These are phyloP conservation scores for Tetheella fluctuosa DNA, from an alignment of 2,888 invertebrate species.

Conservation along the genomic window DNA sequence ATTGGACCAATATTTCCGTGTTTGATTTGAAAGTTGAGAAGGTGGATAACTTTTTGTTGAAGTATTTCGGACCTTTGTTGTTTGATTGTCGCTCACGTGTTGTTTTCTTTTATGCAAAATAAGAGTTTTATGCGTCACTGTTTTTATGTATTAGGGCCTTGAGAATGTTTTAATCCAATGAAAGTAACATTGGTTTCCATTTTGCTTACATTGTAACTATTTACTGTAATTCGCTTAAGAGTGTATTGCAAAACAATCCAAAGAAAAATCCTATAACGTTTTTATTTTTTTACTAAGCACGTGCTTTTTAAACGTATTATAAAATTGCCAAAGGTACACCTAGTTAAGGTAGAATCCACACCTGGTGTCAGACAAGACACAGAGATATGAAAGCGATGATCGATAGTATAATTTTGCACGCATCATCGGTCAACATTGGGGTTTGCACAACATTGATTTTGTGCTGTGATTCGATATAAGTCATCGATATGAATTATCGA, in stretches of 20 bases:
- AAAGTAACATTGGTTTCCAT: not conserved
- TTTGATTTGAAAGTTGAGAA: constrained; percentile 55
- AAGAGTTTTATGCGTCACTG: not conserved
- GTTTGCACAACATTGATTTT: constrained; percentile 65
- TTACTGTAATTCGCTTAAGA: too few species aligned
- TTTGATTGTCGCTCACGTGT: constrained; percentile 18
- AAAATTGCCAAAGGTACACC: constrained; percentile 52
- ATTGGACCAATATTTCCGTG: constrained; percentile 37
- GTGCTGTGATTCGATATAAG: constrained; percentile 31
- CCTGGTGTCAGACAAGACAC: constrained; percentile 32
- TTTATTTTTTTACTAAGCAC: constrained; percentile 8
- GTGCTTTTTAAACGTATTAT: constrained; percentile 11
- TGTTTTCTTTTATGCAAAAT: constrained; percentile 11
- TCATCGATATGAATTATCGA: constrained; percentile 26
- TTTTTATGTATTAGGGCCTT: not conserved
- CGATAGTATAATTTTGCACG: constrained; percentile 76
- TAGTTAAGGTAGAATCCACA: constrained; percentile 41
- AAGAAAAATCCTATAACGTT: not conserved
- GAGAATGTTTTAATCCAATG: not conserved
- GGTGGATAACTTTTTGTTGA: constrained; percentile 39
- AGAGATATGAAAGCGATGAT: constrained; percentile 60
- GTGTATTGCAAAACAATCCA: not conserved
- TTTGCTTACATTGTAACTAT: not conserved
- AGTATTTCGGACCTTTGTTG: constrained; percentile 26
- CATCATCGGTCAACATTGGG: constrained; percentile 73